phyloP scores from a whole-genome alignment of 2,797 vertebrate genomes.

The Gymnodraco acuticeps region DNA sequence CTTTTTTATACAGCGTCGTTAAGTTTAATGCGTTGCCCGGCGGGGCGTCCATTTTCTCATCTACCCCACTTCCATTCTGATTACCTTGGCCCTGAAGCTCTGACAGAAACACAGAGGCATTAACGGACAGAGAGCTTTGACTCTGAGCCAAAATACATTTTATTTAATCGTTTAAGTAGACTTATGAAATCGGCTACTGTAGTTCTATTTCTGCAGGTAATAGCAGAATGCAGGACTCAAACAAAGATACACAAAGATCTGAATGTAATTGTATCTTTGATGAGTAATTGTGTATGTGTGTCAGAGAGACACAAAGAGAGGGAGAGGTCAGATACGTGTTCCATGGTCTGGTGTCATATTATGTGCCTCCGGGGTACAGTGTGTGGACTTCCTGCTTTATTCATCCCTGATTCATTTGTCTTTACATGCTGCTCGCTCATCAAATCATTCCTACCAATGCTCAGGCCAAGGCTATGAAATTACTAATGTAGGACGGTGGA shows the following conservation, averaged over 20 bases:
- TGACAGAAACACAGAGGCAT: slow-evolving; percentile 60
- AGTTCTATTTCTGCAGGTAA: slow-evolving; percentile 41
- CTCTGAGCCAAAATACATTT: slow-evolving; percentile 46
- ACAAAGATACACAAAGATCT: slow-evolving; percentile 37
- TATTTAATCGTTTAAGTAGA: slow-evolving; percentile 53
- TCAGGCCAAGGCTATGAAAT: slow-evolving; percentile 27
- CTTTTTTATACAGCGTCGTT: slow-evolving; percentile 68
- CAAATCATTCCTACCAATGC: slow-evolving; percentile 34
- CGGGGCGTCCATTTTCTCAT: slow-evolving; percentile 62
- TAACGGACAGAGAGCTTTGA: slow-evolving; percentile 46
- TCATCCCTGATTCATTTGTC: slow-evolving; percentile 72
- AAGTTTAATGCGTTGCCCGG: slow-evolving; percentile 71
- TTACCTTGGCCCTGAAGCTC: slow-evolving; percentile 48
- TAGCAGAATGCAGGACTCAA: slow-evolving; percentile 26
- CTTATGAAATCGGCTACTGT: slow-evolving; percentile 26
- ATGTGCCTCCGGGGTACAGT: slow-evolving; percentile 46
- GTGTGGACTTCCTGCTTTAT: slow-evolving; percentile 58
- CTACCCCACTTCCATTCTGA: slow-evolving; percentile 62
- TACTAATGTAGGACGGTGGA: slow-evolving; percentile 36
- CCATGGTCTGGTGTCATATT: slow-evolving; percentile 66
- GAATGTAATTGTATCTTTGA: slow-evolving; percentile 57
- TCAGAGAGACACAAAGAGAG: slow-evolving; percentile 54
- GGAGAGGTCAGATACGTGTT: slow-evolving; percentile 63
- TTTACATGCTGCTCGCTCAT: slow-evolving; percentile 49
- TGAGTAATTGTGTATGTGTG: slow-evolving; percentile 37